Conservation (phyloP, 1,140 invertebrate species). For the Dufourea novaeangliae region DNA sequence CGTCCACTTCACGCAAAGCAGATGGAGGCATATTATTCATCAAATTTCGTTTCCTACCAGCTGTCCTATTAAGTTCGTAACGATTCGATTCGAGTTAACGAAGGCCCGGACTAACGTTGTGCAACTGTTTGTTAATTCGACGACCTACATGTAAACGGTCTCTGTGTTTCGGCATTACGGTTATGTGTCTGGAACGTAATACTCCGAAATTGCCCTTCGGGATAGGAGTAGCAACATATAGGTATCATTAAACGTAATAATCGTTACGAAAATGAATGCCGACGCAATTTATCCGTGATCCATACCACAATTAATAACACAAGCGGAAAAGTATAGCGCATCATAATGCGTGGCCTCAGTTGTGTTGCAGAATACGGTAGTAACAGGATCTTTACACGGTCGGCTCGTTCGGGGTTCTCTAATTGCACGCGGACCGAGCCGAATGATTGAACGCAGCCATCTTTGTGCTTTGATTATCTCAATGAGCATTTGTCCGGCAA, state of each 20-base stretch:
- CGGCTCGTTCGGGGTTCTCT: background rate
- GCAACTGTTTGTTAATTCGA: background rate
- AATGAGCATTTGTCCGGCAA: conserved; percentile 30
- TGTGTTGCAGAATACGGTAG: conserved; percentile 3
- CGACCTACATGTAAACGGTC: background rate
- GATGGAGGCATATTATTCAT: too few relatives aligned
- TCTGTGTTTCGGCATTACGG: background rate
- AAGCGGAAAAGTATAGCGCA: conserved; percentile 15
- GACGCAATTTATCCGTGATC: conserved; percentile 15
- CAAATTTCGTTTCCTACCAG: background rate
- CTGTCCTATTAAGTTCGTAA: background rate
- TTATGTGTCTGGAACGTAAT: conserved; percentile 12
- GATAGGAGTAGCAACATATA: background rate
- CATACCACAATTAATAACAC: conserved; percentile 21
- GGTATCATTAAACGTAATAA: conserved; percentile 42
- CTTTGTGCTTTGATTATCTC: conserved; percentile 39
- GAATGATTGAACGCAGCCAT: background rate
- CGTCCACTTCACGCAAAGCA: too few relatives aligned
- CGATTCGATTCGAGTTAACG: background rate
- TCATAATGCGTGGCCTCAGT: background rate
- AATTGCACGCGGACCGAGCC: background rate
- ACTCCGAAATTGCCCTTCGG: conserved; percentile 20
- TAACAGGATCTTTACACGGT: conserved; percentile 19
- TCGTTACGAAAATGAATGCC: conserved; percentile 27
- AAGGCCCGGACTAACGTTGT: background rate